Conservation (phyloP, 2,888 invertebrate species). For the Eupithecia tripunctaria region DNA sequence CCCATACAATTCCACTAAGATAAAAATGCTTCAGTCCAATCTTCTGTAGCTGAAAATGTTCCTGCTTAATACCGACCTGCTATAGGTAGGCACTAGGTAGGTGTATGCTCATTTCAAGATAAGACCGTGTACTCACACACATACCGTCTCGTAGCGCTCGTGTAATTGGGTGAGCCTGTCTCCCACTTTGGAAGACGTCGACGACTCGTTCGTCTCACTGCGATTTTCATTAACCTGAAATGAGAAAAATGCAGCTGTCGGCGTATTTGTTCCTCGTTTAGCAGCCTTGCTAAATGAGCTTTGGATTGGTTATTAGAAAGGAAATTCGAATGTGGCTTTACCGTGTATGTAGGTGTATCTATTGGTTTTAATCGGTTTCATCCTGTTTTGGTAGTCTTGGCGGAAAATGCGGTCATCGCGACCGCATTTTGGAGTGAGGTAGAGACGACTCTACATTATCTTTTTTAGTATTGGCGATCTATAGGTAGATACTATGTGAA, state of each 20-base stretch:
- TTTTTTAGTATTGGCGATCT: neutral
- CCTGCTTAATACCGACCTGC: neutral
- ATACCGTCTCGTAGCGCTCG: slow-evolving; percentile 34
- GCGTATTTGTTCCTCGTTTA: slow-evolving; percentile 54
- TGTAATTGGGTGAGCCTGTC: slow-evolving; percentile 69
- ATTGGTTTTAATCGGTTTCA: slow-evolving; percentile 12
- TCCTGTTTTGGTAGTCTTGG: slow-evolving; percentile 19
- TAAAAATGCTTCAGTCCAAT: neutral
- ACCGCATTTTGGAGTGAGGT: slow-evolving; percentile 13
- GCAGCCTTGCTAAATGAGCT: slow-evolving; percentile 35
- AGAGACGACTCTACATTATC: neutral
- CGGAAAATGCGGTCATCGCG: slow-evolving; percentile 20
- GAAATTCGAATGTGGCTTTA: slow-evolving; percentile 22
- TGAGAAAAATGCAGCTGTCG: slow-evolving; percentile 71
- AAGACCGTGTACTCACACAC: slow-evolving; percentile 52
- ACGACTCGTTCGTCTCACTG: slow-evolving; percentile 50
- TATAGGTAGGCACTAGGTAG: neutral
- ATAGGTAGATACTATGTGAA: neutral
- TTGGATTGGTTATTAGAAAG: slow-evolving; percentile 41
- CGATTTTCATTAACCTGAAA: slow-evolving; percentile 80
- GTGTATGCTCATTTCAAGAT: slow-evolving; percentile 24
- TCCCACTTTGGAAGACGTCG: slow-evolving; percentile 60
- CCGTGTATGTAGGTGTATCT: slow-evolving; percentile 8
- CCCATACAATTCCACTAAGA: neutral
- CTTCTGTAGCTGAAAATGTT: neutral